A percentile compares a stretch with the other conserved stretches of the same genome.
phyloP scores from a whole-genome alignment of 2,797 vertebrate genomes.

The Hephaestus fuliginosus region DNA sequence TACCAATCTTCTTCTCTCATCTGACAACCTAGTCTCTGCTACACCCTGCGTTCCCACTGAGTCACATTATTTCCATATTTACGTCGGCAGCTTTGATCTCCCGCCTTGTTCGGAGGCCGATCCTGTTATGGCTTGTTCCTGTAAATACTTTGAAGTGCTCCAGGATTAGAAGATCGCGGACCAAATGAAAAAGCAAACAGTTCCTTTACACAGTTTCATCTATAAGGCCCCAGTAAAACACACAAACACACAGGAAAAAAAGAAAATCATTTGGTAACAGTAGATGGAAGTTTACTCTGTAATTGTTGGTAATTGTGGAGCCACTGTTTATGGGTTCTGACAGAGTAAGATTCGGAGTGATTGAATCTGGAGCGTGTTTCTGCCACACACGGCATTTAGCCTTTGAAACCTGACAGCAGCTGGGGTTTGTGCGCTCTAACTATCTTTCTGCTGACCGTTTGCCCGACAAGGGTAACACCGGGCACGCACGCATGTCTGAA shows the following conservation, averaged over 20 bases:
- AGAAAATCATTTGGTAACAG: conserved; percentile 82
- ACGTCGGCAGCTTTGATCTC: conserved; percentile 79
- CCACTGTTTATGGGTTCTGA: conserved; percentile 78
- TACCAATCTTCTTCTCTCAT: conserved; percentile 53
- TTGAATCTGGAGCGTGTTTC: conserved; percentile 71
- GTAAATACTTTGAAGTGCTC: conserved; percentile 84
- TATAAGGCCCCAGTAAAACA: conserved; percentile 69
- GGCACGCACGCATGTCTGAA: conserved; percentile 28
- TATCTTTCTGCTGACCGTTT: conserved; percentile 58
- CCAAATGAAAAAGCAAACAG: conserved; percentile 82
- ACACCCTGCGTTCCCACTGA: conserved; percentile 77
- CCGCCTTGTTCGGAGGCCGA: conserved; percentile 73
- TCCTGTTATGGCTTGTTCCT: conserved; percentile 83
- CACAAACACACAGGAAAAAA: conserved; percentile 23
- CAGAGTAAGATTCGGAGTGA: conserved; percentile 75
- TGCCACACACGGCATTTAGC: conserved; percentile 62
- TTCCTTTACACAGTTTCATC: conserved; percentile 74
- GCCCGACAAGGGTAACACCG: conserved; percentile 23
- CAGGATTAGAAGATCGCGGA: conserved; percentile 80
- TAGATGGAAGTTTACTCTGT: conserved; percentile 82
- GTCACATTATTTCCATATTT: conserved; percentile 84
- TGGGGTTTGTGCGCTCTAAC: conserved; percentile 41
- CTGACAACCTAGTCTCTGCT: conserved; percentile 53
- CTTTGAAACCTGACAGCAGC: conserved; percentile 76
- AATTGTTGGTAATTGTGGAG: conserved; percentile 83